Base-by-base conservation (phyloP, 2,888 invertebrate species). In the Ophonus ardosiacus region DNA sequence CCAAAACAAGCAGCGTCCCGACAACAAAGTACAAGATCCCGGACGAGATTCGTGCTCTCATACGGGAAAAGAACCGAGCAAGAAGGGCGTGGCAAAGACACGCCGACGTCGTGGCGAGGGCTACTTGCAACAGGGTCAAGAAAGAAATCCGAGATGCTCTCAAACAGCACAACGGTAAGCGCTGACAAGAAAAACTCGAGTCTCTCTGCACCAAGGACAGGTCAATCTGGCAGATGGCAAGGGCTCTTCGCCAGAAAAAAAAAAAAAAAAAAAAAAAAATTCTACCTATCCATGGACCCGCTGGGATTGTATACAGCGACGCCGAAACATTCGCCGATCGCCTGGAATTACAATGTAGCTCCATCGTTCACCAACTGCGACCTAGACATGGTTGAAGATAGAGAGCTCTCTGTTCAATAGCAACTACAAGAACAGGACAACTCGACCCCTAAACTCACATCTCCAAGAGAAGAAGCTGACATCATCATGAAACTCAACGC, bases 301-400 rank as follows among this genome's bases (percentile, higher is more conserved):
- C 56, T 10, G 56, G 56, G 13, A 13, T 56, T 56, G 56, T 56
- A 3, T 56, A 56, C 5, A 56, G 56, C n/a, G 56, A 56, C 56
- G 80, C 81, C 1, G 81, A 81, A 15, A n/a, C 21, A 3, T 78
- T 78, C 59, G 40, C 76, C 6, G 78, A 78, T n/a, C 15, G 59
- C 6, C 78, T 78, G 0, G 59, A 59, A 15, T 6, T 15, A 1
- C 78, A 57, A 59, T 78, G 74, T 71, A 59, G 21, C n/a, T 15
- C 78, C 78, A 78, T n/a, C 38, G 15, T 15, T 59, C 38, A 57
- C 18, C 5, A 1, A 68, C 18, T 18, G 24, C 21, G 21, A 21
- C 24, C n/a, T 18, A 7, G n/a, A 68, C 17, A 6, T 5, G 31
- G 31, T 31, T 31, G 17, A 76, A n/a, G 40, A 80, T 7, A 31